Percentiles rank a stretch among this genome's conserved stretches.
Conservation (phyloP, 1,140 invertebrate genomes). For the Camponotus vicinus region DNA sequence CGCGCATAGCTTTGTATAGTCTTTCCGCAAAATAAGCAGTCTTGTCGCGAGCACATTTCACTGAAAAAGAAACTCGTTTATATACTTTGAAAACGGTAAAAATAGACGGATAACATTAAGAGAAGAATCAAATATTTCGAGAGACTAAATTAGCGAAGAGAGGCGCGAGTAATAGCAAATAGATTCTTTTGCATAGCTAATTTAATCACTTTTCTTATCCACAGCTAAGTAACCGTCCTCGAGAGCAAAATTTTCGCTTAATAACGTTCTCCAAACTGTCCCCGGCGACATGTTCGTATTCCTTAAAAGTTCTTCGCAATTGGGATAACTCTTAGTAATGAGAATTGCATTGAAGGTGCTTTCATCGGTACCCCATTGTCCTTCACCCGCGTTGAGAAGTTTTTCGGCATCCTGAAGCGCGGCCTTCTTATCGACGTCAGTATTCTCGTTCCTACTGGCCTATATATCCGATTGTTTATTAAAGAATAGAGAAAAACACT, state of each 20-base stretch:
- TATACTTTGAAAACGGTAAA: not conserved
- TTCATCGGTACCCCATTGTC: too few species aligned
- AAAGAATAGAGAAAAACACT: too few species aligned
- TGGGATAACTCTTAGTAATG: constrained; percentile 93
- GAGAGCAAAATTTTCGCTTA: constrained; percentile 93
- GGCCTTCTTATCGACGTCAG: too few species aligned
- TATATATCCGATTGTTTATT: too few species aligned
- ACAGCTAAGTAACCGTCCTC: constrained; percentile 95
- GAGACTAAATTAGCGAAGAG: not conserved
- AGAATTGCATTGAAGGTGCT: constrained; percentile 94
- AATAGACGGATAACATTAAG: too few species aligned
- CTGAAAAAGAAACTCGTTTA: constrained; percentile 82
- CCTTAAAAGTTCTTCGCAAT: constrained; percentile 92
- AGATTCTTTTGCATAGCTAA: not conserved
- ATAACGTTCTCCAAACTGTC: constrained; percentile 95
- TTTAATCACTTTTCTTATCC: constrained; percentile 87
- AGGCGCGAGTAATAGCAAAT: not conserved
- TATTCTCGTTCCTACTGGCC: too few species aligned
- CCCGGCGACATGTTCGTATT: constrained; percentile 92
- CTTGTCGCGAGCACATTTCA: constrained; percentile 94
- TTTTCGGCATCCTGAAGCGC: too few species aligned
- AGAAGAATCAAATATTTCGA: not conserved
- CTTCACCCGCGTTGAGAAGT: too few species aligned
- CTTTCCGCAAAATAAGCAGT: constrained; percentile 95
- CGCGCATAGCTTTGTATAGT: constrained; percentile 95